phyloP scores from a whole-genome alignment of 1,140 invertebrate genomes.

The Rhopalosiphum padi region DNA sequence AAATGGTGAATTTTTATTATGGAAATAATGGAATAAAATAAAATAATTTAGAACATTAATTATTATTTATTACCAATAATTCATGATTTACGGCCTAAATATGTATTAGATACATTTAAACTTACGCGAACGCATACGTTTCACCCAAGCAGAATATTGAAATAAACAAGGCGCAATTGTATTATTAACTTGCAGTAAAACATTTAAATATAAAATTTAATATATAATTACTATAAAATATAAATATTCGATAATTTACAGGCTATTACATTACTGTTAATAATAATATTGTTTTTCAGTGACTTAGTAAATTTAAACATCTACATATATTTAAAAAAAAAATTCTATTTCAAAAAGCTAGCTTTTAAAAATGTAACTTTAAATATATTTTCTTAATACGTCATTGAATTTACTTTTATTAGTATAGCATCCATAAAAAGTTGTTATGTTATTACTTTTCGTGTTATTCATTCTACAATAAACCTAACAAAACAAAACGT shows the following conservation, averaged over 20 bases:
- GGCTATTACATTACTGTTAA: background rate
- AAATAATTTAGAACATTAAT: background rate
- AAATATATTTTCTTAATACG: background rate
- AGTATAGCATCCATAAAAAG: no score
- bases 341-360: background rate
- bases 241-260: background rate
- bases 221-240: background rate
- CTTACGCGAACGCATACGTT: background rate
- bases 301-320: background rate
- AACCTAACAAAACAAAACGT: background rate
- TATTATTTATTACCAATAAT: background rate
- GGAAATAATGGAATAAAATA: background rate
- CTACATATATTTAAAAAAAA: background rate
- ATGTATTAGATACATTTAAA: background rate
- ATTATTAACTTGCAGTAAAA: background rate
- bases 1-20: background rate
- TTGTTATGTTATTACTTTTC: background rate
- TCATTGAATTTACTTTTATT: no score
- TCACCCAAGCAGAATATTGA: background rate
- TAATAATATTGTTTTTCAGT: background rate
- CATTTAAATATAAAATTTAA: no score
- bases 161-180: background rate
- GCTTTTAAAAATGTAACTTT: background rate
- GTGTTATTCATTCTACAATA: background rate
- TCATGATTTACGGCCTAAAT: background rate